Conservation (phyloP, 1,140 invertebrate species). For the Drosophila fuyamai region DNA sequence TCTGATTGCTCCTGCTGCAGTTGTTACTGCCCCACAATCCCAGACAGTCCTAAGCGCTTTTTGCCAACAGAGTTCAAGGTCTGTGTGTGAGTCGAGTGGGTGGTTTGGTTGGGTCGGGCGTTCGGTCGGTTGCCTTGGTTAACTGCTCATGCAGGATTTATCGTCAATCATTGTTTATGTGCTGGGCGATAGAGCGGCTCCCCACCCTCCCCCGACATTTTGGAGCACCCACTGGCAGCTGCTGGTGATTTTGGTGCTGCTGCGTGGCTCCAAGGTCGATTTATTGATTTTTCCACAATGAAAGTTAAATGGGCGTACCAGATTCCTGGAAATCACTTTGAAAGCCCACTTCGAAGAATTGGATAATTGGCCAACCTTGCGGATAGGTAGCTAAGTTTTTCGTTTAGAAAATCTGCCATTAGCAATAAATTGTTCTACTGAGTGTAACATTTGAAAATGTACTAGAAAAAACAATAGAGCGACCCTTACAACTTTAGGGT, state of each 20-base stretch:
- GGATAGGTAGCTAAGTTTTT: constrained; percentile 8
- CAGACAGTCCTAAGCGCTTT: constrained; percentile 47
- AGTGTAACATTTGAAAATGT: background rate
- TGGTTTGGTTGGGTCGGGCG: constrained; percentile 1
- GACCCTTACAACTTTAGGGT: background rate
- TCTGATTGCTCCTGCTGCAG: constrained; percentile 54
- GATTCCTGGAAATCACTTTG: constrained; percentile 50
- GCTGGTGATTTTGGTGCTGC: constrained; percentile 10
- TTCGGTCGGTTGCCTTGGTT: constrained; percentile 30
- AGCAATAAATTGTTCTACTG: background rate
- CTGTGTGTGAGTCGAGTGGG: constrained; percentile 49
- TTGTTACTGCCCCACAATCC: constrained; percentile 22
- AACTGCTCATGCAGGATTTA: constrained; percentile 58
- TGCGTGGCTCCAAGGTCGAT: constrained; percentile 75
- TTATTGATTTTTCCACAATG: constrained; percentile 81
- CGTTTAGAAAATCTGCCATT: constrained; percentile 5
- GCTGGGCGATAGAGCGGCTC: constrained; percentile 25
- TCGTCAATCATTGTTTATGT: constrained; percentile 59
- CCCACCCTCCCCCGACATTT: constrained; percentile 7
- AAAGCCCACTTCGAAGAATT: constrained; percentile 27
- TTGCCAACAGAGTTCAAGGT: constrained; percentile 71
- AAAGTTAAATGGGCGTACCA: constrained; percentile 35
- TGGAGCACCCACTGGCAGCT: constrained; percentile 21
- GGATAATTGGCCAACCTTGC: background rate
- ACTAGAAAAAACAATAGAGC: background rate